Base-by-base conservation (phyloP, 2,113 vertebrate genomes). In the Sturnus vulgaris region DNA sequence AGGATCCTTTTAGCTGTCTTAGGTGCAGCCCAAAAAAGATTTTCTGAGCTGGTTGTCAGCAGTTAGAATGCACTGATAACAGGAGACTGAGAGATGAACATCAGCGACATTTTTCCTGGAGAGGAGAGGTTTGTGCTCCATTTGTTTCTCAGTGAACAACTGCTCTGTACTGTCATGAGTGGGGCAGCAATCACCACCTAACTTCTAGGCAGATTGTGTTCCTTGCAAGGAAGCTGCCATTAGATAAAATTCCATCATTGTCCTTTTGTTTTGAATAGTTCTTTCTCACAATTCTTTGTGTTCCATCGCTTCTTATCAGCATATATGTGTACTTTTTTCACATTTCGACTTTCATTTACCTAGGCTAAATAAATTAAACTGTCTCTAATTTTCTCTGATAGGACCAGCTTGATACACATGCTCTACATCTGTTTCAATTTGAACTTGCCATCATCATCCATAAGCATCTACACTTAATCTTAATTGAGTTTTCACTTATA, bases 21-120 rank as follows among this genome's bases (percentile, higher is more conserved):
- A 40, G 5, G 22, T 33, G 17, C 11, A 70, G 23, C 3, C 8
- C 57, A 71, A 64, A 30, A 25, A 5, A 57, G 8, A 6, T 50
- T 33, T 70, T 69, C 9, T 70, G 30, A 63, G 17, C 7, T 78
- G 8, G 2, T 10, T 56, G 9, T 28, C 44, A 77, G 7, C 12
- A 50, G 8, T 10, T 21, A 39, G 9, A 55, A 8, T 31, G 11
- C 12, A 12, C 16, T 68, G 8, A 6, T 66, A 35, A 35, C 27
- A 76, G n/a, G 12, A 65, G 6, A 60, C 31, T 24, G 7, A 7
- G 12, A 59, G 19, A 33, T 0, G 0, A 17, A 65, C 9, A n/a
- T 24, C 63, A 65, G 40, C 33, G 40, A 44, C 14, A 42, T 64
- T 64, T 4, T 5, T 55, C 27, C 15, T 28, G 23, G 15, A 30